Base-by-base conservation (phyloP, 2,113 vertebrate species). In the Columba livia region DNA sequence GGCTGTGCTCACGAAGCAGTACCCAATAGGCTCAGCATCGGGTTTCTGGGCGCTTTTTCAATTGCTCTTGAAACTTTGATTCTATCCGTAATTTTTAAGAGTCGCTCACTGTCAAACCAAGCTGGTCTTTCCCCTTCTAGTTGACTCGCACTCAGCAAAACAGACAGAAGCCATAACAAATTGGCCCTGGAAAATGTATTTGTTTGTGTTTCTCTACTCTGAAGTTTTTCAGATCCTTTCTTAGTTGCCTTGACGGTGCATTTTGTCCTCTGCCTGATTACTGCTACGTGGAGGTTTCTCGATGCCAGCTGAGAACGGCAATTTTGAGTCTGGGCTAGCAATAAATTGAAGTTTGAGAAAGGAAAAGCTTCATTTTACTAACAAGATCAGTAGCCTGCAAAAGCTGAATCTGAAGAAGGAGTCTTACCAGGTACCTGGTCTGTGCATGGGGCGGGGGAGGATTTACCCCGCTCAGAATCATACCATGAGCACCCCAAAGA, bases 91-190 rank as follows among this genome's bases (percentile, higher is more conserved):
- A 65, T 89, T 89, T 95, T 89, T 85, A 83, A 79, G 89, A 9
- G 36, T 65, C 24, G 1, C 12, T 89, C 48, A 4, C 73, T 66
- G 80, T 78, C 89, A 81, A 62, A 69, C 10, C 3, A 24, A 79
- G 56, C 8, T 1, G 16, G 1, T 86, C 77, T 71, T 93, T 77
- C n/a, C 62, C 13, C 29, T 64, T 71, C 83, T 79, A 80, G 12
- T 25, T 88, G 93, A 91, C 56, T 95, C n/a, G 5, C 56, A 56
- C 61, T 96, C 94, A 91, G 88, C 90, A 72, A 79, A 96, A 94
- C 62, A 82, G 73, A 28, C 4, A 14, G 86, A 80, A 86, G 47
- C 38, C 85, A 4, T 64, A 78, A 95, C 91, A 94, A 95, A 95
- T 96, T 80, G 92, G 62, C n/a, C 13, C 81, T 67, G 40, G 53